Evolutionary conservation across 2,797 vertebrate species (phyloP), one percentile per base, ranked within the genome.

Genomic region (Pelochelys cantorii): DNA sequence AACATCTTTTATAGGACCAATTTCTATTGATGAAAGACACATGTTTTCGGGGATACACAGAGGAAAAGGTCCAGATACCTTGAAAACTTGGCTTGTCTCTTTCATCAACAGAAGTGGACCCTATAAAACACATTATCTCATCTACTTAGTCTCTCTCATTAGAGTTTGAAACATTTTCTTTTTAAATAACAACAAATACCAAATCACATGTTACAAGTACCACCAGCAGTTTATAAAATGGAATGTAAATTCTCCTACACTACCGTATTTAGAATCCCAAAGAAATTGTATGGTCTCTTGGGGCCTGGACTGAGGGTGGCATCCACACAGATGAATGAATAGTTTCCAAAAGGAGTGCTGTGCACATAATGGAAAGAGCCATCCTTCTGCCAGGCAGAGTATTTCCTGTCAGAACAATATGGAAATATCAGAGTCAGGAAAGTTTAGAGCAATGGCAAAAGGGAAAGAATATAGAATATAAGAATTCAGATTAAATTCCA

Each of bases 211-310:
- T 34, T 60, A 57, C 0, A 90, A 31, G 22, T 81, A 83, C 12
- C 25, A 65, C 81, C 89, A 94, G 68, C 29, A 95, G 88, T 2
- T 59, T 95, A 82, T 22, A 89, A 96, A 95, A 68, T 48, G 23
- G 65, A 97, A 93, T 52, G 4, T 42, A 79, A 81, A 86, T 25
- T 83, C 42, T 96, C 92, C 87, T 95, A 97, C 93, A 93, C 84
- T 98, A 99, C 99, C 99, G 96, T 97, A 96, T 99, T 98, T 95
- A 99, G 98, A 97, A 99, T 99, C 68, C 99, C 99, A 94, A 98
- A 99, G 98, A 99, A 99, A 97, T 99, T 99, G 97, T 98, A 99
- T 1, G 99, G 99, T 89, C 99, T 99, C 96, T 99, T 99, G 55
- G 99, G 99, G 83, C 99, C 99, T 77, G 99, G 99, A 54, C 94